Conservation (phyloP, 2,113 vertebrate genomes). For the Neolamprologus modestus region DNA sequence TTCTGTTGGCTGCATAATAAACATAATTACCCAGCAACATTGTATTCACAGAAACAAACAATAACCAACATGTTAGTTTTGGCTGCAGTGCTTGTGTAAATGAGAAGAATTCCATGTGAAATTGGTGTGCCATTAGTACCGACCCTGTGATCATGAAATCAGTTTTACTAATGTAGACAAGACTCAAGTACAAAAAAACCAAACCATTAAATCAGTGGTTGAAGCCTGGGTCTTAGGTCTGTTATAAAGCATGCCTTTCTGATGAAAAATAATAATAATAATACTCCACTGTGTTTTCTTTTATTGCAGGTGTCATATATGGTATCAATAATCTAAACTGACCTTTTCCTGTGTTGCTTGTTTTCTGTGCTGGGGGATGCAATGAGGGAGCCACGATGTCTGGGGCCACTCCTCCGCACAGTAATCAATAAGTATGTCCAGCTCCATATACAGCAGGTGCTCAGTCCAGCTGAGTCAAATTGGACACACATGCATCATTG, state of each 20-base stretch:
- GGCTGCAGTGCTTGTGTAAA: neutral
- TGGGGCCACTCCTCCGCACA: conserved; percentile 6
- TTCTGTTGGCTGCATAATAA: neutral
- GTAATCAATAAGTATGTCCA: conserved; percentile 46
- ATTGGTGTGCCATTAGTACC: neutral
- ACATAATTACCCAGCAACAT: conserved; percentile 20
- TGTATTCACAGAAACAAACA: neutral
- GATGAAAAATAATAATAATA: neutral
- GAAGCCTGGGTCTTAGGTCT: neutral
- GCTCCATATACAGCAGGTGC: conserved; percentile 20
- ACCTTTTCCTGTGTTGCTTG: conserved; percentile 20
- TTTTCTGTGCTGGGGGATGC: neutral
- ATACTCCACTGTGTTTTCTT: neutral
- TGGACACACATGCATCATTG: conserved; percentile 35
- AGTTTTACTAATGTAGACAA: neutral
- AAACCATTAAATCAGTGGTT: neutral
- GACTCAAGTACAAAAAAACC: neutral
- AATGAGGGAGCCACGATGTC: conserved; percentile 14
- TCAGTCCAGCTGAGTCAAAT: conserved; percentile 18
- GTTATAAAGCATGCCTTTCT: neutral
- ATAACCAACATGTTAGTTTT: conserved; percentile 24
- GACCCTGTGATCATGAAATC: neutral
- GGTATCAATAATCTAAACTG: conserved; percentile 16
- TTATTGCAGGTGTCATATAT: neutral
- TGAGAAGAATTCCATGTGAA: neutral